Percentiles rank a stretch among this genome's conserved stretches.
phyloP scores from a whole-genome alignment of 2,888 invertebrate species.

The Cyaniris semiargus region DNA sequence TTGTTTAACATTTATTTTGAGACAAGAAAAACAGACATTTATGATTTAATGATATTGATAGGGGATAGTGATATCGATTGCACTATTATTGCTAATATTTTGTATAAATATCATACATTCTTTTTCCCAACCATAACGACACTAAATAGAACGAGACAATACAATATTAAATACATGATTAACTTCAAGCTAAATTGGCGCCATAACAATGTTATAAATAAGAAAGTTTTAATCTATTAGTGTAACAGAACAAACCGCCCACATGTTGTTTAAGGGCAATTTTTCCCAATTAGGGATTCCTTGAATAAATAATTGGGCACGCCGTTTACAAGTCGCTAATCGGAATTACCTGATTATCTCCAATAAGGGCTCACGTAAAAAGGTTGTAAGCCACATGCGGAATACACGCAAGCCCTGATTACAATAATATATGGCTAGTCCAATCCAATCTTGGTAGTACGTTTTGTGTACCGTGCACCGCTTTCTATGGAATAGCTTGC shows the following conservation, averaged over 20 bases:
- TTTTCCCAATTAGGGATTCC: conserved; percentile 25
- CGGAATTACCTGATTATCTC: conserved; percentile 38
- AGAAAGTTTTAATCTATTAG: background rate
- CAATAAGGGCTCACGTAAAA: conserved; percentile 37
- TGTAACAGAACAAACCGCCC: background rate
- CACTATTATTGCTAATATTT: too few relatives aligned
- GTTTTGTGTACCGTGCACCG: conserved; percentile 37
- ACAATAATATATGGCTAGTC: conserved; percentile 40
- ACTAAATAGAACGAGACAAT: too few relatives aligned
- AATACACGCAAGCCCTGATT: conserved; percentile 40
- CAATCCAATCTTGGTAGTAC: conserved; percentile 41
- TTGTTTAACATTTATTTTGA: too few relatives aligned
- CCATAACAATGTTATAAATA: background rate
- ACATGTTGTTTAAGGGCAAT: background rate
- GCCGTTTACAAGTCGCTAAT: conserved; percentile 35
- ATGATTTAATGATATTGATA: too few relatives aligned
- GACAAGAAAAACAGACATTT: too few relatives aligned
- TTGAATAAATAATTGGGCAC: conserved; percentile 33
- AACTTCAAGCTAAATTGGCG: background rate
- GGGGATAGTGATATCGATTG: too few relatives aligned
- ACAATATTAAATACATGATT: too few relatives aligned
- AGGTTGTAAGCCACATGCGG: conserved; percentile 37
- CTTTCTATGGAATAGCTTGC: conserved; percentile 18
- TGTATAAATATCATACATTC: too few relatives aligned
- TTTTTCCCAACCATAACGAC: too few relatives aligned